These are phyloP conservation scores for Ernsta delagoae DNA, from an alignment of 2,888 invertebrate species.

Conservation along the genomic window DNA sequence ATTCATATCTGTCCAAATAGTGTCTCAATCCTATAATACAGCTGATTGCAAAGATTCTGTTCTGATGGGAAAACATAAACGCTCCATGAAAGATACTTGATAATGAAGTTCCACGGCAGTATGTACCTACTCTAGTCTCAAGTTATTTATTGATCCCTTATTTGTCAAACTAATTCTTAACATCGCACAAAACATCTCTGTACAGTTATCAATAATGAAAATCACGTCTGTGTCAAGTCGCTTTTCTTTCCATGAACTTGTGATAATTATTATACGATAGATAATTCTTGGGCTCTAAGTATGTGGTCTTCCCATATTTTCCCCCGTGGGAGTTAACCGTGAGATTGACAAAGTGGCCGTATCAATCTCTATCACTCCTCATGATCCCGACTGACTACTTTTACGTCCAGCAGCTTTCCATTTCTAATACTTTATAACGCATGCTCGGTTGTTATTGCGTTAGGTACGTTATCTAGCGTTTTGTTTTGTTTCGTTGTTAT, in stretches of 20 bases:
- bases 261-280: slow-evolving; percentile 14
- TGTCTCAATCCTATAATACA: too few species aligned
- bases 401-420: slow-evolving; percentile 31
- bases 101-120: neutral
- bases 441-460: neutral
- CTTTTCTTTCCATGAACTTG: slow-evolving; percentile 13
- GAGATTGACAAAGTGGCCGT: slow-evolving; percentile 24
- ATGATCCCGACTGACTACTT: slow-evolving; percentile 35
- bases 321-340: slow-evolving; percentile 23
- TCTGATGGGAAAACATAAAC: too few species aligned
- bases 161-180: neutral
- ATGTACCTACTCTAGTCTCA: neutral
- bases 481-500: neutral
- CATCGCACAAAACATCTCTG: neutral
- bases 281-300: neutral
- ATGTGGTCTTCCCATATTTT: slow-evolving; percentile 24
- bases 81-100: too few species aligned
- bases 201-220: neutral
- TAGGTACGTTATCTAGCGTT: neutral
- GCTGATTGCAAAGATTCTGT: too few species aligned
- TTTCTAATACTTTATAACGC: slow-evolving; percentile 19
- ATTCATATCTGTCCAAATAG: too few species aligned
- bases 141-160: neutral
- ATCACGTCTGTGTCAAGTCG: slow-evolving; percentile 2
- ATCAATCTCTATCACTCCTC: slow-evolving; percentile 27